These are phyloP conservation scores for Chondrilla cf. caribensis DNA, from an alignment of 37 sponge, comb jelly and placozoan species.

Conservation along the genomic window DNA sequence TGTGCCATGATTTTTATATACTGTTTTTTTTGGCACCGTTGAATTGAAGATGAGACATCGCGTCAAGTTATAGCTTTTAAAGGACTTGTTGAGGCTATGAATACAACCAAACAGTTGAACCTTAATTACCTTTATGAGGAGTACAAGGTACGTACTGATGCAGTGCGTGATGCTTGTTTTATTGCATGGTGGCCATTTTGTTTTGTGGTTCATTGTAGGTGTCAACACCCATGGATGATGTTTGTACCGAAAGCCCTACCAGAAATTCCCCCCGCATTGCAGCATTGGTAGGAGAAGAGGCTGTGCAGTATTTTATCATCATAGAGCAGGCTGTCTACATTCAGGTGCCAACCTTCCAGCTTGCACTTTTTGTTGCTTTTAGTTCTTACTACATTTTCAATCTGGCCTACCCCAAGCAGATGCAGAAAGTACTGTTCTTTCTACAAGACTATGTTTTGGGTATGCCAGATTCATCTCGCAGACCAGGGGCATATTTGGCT, in stretches of 20 bases:
- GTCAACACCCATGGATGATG: background rate
- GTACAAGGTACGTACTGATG: background rate
- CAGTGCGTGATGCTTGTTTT: background rate
- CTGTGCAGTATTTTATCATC: constrained; percentile 16
- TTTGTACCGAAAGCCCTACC: background rate
- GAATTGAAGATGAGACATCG: constrained; percentile 20
- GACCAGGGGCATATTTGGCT: constrained; percentile 1
- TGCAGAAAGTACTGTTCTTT: constrained; percentile 21
- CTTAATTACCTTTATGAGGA: background rate
- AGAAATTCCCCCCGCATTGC: constrained; percentile 33
- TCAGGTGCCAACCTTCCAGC: background rate
- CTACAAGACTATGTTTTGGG: constrained; percentile 42
- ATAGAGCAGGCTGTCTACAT: constrained; percentile 22
- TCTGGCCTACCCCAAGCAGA: constrained; percentile 29
- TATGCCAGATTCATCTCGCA: constrained; percentile 1
- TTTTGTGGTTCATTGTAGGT: background rate
- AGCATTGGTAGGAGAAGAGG: constrained; percentile 15
- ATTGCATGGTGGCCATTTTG: background rate
- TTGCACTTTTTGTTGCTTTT: constrained; percentile 33
- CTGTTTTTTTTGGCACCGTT: background rate
- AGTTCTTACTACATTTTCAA: constrained; percentile 37
- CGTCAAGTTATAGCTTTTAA: constrained; percentile 17
- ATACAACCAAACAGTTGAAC: background rate
- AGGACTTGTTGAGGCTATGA: background rate
- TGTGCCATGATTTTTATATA: background rate